A percentile compares a stretch with the other conserved stretches of the same genome.
phyloP scores from a whole-genome alignment of 2,888 invertebrate genomes.

The Troilus luridus region DNA sequence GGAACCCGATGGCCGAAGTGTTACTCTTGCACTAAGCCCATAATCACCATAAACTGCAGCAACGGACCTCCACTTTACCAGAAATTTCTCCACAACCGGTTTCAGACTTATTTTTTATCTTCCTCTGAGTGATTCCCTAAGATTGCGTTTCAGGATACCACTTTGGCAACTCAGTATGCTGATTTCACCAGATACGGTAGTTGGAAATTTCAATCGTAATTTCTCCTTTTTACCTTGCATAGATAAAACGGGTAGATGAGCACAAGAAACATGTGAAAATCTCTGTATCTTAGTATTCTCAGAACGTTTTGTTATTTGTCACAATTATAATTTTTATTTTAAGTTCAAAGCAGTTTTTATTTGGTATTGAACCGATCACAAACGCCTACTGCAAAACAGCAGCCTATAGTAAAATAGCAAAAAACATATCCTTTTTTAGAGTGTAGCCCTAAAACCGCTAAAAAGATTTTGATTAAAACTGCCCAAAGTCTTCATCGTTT shows the following conservation, averaged over 20 bases:
- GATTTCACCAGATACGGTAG: neutral
- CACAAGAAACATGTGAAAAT: too few species aligned
- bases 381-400: too few species aligned
- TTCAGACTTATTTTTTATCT: neutral
- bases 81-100: slow-evolving; percentile 11
- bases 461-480: too few species aligned
- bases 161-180: neutral
- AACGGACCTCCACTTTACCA: slow-evolving; percentile 28
- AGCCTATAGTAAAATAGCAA: too few species aligned
- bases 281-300: too few species aligned
- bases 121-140: neutral
- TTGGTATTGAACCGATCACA: too few species aligned
- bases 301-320: too few species aligned
- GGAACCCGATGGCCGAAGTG: neutral
- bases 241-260: neutral
- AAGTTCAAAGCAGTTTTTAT: too few species aligned
- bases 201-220: neutral
- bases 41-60: slow-evolving; percentile 22
- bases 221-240: neutral
- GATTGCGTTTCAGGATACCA: neutral
- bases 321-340: too few species aligned
- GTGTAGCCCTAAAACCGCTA: too few species aligned
- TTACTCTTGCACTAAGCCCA: neutral
- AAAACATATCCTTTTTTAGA: too few species aligned
- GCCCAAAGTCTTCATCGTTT: too few species aligned